Evolutionary conservation across 2,113 vertebrate species (phyloP).

Genomic region (Scartelaos histophorus): DNA sequence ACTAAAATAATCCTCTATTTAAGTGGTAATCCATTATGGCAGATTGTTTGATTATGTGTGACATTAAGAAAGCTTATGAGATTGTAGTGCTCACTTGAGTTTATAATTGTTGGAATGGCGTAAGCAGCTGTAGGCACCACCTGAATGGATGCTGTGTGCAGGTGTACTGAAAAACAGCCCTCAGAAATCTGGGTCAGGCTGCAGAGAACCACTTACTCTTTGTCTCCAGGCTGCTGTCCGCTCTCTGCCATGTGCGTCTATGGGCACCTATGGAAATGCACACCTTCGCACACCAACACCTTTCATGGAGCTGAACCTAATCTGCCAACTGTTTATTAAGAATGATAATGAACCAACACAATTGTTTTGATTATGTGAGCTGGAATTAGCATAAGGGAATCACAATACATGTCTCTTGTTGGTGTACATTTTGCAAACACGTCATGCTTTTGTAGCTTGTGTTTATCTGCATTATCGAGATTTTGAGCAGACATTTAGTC

Average conservation of each 20-base stretch:
- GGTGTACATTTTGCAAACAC: too few relatives aligned
- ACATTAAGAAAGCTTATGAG: not conserved
- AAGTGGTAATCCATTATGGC: not conserved
- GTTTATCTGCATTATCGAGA: not conserved
- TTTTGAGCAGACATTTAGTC: not conserved
- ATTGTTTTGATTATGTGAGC: not conserved
- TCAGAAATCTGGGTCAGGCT: constrained; percentile 47
- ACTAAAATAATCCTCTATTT: not conserved
- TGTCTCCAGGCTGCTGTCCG: constrained; percentile 9
- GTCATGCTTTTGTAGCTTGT: not conserved
- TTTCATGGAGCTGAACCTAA: not conserved
- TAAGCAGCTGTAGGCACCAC: not conserved
- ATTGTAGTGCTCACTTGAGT: not conserved
- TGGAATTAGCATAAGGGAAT: not conserved
- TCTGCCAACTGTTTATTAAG: constrained; percentile 35
- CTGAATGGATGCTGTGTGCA: constrained; percentile 3
- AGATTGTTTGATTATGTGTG: not conserved
- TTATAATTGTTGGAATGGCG: not conserved
- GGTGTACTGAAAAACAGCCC: not conserved
- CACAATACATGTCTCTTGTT: not conserved
- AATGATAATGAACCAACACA: constrained; percentile 33
- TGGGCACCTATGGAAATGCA: constrained; percentile 5
- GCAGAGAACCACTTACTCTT: constrained; percentile 27
- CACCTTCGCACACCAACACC: not conserved
- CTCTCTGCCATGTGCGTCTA: constrained; percentile 1